Evolutionary conservation across 2,797 vertebrate genomes (phyloP).

Genomic region (Myotis myotis): DNA sequence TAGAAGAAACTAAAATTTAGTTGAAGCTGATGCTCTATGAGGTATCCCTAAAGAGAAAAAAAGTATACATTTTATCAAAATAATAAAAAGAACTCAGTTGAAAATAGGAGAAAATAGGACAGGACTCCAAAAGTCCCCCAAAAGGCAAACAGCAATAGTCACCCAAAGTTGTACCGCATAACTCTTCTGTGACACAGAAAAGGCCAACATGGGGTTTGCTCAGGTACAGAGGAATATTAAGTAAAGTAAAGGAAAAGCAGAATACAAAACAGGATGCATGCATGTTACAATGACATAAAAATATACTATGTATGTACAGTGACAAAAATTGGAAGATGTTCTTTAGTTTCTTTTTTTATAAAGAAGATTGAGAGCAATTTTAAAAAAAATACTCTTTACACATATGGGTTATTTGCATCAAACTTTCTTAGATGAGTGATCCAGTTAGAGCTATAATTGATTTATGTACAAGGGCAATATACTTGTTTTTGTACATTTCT

Average conservation of each 20-base stretch:
- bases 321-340: slow-evolving; percentile 5
- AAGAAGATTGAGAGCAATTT: not conserved
- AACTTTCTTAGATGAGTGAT: not conserved
- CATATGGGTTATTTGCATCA: not conserved
- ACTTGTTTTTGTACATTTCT: not conserved
- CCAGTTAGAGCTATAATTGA: not conserved
- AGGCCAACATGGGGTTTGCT: not conserved
- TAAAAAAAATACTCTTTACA: not conserved
- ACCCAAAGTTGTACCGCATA: not conserved
- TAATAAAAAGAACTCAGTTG: slow-evolving; percentile 23
- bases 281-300: not conserved
- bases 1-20: slow-evolving; percentile 1
- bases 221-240: not conserved
- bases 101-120: slow-evolving; percentile 28
- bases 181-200: not conserved
- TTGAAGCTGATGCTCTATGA: not conserved
- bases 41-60: not conserved
- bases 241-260: not conserved
- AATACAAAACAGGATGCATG: not conserved
- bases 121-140: not conserved
- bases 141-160: not conserved
- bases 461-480: not conserved
- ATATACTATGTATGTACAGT: not conserved
- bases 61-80: not conserved
- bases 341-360: not conserved